A percentile compares a stretch with the other conserved stretches of the same genome.
These are phyloP conservation scores for Aramus guarauna DNA, from an alignment of 2,113 vertebrate species.

Conservation along the genomic window DNA sequence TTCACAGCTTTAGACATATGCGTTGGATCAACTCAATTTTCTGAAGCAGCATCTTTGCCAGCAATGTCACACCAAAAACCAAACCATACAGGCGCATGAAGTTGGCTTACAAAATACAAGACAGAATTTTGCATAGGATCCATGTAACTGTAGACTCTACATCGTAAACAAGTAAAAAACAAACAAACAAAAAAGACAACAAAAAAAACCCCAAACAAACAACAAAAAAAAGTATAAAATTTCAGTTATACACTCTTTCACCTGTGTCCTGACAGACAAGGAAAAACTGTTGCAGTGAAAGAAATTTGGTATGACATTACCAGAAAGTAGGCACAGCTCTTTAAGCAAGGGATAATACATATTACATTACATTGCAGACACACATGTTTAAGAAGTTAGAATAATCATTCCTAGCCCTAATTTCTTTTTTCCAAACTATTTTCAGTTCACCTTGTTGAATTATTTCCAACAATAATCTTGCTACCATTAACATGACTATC, in stretches of 20 bases:
- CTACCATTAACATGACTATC: neutral
- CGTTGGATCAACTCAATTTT: neutral
- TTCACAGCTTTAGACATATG: neutral
- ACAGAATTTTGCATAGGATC: neutral
- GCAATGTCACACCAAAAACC: neutral
- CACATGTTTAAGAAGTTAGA: neutral
- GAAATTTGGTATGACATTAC: neutral
- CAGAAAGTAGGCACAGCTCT: neutral
- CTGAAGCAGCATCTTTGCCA: neutral
- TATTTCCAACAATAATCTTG: neutral
- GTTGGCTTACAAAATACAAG: neutral
- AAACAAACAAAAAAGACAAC: too few relatives aligned
- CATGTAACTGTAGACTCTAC: neutral
- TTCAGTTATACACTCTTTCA: neutral
- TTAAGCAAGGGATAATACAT: neutral
- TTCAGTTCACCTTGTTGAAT: neutral
- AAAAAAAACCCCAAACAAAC: too few relatives aligned
- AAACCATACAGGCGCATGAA: neutral
- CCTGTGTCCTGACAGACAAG: neutral
- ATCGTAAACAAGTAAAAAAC: neutral
- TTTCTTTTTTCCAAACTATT: neutral
- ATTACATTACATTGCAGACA: neutral
- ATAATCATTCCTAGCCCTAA: neutral
- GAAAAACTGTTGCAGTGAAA: neutral
- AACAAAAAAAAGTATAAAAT: neutral